Base-by-base conservation (phyloP, 1,140 invertebrate genomes). In the Dreissena polymorpha region DNA sequence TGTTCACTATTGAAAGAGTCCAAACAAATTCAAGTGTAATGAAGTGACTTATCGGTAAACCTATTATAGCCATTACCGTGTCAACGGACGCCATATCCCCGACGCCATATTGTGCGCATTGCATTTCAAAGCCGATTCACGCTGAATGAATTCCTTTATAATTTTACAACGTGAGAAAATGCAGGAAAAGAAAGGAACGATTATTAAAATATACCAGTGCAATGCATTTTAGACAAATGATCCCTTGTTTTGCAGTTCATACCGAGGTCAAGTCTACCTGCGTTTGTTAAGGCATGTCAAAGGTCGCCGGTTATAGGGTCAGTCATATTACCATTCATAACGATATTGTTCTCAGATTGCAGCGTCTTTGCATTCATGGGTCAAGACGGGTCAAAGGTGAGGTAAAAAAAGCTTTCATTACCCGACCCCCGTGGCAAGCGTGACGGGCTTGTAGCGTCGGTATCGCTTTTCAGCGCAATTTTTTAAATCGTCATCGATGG, bases 311-410 rank as follows among this genome's bases (percentile, higher is more conserved):
- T 74, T 67, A 55, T 82, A 74, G 60, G 79, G 79, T 82, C 79
- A 82, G 63, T 60, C 71, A 82, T 82, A 82, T 82, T 82, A 82
- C 79, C 71, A 82, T 72, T 82, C 68, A 82, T 82, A 82, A 82
- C 79, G 72, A 73, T 73, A 68, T 82, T 82, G 79, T 82, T 82
- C 79, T 82, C 79, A 74, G 50, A 70, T 82, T 82, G 79, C 79
- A 82, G 49, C 79, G 79, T 18, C 16, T 60, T 60, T 82, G 71
- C 79, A 82, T 18, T 21, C 29, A 51, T n/a, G 55, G 79, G 79
- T 73, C 79, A 82, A 8, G 2, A 57, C 60, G 57, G 79, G 60
- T 82, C 79, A 82, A 29, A 29, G 16, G 23, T 10, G 50, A 13
- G 63, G 29, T n/a, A 53, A 72, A 65, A 64, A 75, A 64, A 39